phyloP scores from a whole-genome alignment of 2,797 vertebrate species.

The Alcedo quadribrachys region DNA sequence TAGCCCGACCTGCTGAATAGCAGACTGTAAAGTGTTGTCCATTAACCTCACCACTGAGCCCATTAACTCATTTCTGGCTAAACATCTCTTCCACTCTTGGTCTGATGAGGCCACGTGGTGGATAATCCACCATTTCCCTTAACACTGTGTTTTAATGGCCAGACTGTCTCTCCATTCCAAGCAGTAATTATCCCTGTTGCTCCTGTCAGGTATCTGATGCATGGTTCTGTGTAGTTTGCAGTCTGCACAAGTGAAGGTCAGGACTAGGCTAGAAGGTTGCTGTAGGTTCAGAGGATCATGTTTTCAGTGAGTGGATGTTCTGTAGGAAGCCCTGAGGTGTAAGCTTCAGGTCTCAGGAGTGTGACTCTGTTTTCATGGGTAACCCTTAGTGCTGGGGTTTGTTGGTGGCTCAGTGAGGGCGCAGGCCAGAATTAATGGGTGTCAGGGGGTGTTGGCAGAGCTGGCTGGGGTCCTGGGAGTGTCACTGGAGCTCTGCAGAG shows the following conservation, averaged over 20 bases:
- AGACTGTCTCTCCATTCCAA: neutral
- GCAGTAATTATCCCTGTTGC: neutral
- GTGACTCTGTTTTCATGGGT: neutral
- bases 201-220: rapidly evolving
- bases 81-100: neutral
- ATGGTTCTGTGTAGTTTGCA: neutral
- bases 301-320: neutral
- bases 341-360: neutral
- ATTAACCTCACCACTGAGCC: neutral
- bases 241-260: rapidly evolving
- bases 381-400: neutral
- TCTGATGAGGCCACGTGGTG: neutral
- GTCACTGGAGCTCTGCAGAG: neutral
- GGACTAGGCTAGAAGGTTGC: neutral
- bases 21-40: neutral
- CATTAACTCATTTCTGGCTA: neutral
- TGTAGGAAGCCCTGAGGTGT: rapidly evolving
- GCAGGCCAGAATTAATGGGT: neutral
- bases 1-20: neutral
- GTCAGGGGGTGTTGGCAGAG: neutral
- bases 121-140: neutral
- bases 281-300: neutral
- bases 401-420: neutral
- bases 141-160: neutral
- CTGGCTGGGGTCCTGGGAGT: neutral